Evolutionary conservation across 2,797 vertebrate genomes (phyloP).

Genomic region (Xerus rutilus): DNA sequence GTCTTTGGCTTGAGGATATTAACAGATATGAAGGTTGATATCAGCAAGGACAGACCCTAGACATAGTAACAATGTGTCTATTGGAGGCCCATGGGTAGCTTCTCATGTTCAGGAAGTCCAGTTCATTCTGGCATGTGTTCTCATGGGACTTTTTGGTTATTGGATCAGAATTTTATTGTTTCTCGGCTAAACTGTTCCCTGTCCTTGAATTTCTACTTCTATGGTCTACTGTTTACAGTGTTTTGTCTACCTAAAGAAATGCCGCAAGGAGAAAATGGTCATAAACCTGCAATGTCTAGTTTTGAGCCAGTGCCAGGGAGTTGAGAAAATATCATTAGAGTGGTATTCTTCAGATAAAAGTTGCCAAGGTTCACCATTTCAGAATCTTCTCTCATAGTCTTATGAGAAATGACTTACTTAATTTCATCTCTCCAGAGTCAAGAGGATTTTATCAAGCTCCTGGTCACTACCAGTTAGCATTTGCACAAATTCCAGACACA

Average conservation of each 20-base stretch:
- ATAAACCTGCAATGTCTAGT: background rate
- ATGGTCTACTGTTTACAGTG: background rate
- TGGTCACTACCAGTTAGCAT: background rate
- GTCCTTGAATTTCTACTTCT: background rate
- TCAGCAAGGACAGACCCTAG: background rate
- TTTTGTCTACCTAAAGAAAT: background rate
- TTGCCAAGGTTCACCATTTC: background rate
- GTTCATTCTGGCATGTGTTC: background rate
- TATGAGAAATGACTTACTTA: background rate
- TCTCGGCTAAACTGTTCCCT: background rate
- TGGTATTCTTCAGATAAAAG: background rate
- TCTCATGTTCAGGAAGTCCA: background rate
- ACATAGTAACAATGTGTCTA: background rate
- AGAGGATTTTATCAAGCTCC: background rate
- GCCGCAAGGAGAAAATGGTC: background rate
- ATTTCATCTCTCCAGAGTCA: background rate
- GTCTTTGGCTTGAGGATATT: background rate
- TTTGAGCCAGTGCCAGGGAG: background rate
- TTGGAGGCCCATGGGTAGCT: background rate
- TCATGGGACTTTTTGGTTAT: background rate
- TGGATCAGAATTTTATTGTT: slow-evolving; percentile 2
- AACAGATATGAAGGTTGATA: background rate
- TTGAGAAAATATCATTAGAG: background rate
- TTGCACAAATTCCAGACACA: background rate
- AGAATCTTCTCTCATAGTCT: background rate